A percentile compares a stretch with the other conserved stretches of the same genome.
phyloP scores from a whole-genome alignment of 2,888 invertebrate species.

The Brenthis ino region DNA sequence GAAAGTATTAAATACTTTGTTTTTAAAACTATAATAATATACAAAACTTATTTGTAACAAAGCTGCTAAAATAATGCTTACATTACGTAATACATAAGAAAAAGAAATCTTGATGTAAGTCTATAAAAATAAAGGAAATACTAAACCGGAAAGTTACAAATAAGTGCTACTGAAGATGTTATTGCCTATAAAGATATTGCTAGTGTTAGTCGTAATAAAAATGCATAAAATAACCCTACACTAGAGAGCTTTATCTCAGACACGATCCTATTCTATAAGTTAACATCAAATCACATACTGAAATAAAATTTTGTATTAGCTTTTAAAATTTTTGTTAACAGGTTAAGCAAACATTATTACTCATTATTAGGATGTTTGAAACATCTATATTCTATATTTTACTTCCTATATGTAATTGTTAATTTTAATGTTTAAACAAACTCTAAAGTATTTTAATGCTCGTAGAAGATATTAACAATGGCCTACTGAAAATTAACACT shows the following conservation, averaged over 20 bases:
- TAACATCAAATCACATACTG: conserved; percentile 6
- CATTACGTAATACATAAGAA: not conserved
- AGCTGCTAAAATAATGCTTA: no score
- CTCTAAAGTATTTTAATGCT: no score
- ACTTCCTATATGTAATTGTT: no score
- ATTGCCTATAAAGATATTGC: conserved; percentile 36
- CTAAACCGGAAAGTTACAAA: not conserved
- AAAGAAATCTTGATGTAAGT: not conserved
- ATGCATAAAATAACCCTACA: conserved; percentile 35
- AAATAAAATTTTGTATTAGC: not conserved
- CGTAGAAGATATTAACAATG: no score
- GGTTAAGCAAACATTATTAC: no score
- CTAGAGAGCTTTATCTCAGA: conserved; percentile 34
- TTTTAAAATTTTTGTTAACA: not conserved
- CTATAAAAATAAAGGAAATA: conserved; percentile 2
- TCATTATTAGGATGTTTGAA: no score
- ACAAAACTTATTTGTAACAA: no score
- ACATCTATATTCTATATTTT: no score
- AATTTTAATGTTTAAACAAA: no score
- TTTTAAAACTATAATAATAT: no score
- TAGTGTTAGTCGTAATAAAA: conserved; percentile 35
- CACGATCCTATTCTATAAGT: conserved; percentile 11
- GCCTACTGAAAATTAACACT: no score
- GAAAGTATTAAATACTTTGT: no score
- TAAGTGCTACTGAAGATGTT: conserved; percentile 16